Evolutionary conservation across 2,113 vertebrate genomes (phyloP).

Genomic region (Lynx canadensis): DNA sequence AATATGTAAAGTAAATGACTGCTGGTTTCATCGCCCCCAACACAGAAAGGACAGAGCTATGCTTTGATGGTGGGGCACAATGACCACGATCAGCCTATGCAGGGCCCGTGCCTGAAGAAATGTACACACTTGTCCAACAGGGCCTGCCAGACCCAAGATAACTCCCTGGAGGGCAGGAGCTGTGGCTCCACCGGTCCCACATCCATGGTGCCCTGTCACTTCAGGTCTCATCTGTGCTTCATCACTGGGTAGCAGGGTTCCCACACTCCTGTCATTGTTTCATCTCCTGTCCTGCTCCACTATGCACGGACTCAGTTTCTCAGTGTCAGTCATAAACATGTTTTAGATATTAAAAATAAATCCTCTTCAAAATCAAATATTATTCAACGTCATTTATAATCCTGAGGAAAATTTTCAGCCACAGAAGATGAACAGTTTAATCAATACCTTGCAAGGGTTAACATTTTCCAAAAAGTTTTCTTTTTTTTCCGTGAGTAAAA

Average conservation of each 20-base stretch:
- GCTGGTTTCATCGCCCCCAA: not conserved
- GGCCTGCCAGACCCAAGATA: fast-evolving
- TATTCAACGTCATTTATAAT: not conserved
- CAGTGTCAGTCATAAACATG: not conserved
- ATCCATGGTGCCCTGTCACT: too few species aligned
- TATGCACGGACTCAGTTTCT: not conserved
- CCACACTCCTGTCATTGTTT: not conserved
- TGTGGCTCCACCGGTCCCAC: not conserved
- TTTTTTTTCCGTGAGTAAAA: not conserved
- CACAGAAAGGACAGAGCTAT: not conserved
- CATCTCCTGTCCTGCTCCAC: not conserved
- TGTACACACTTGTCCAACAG: not conserved
- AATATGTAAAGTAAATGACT: not conserved
- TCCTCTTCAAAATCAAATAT: not conserved
- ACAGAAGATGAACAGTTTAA: slow-evolving; percentile 4
- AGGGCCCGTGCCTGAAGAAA: not conserved
- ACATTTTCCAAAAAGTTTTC: slow-evolving; percentile 45
- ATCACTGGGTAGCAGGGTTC: not conserved
- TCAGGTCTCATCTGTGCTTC: not conserved
- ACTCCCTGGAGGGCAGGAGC: not conserved
- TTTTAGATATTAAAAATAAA: not conserved
- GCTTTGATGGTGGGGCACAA: not conserved
- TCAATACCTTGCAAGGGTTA: not conserved
- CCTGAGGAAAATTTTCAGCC: slow-evolving; percentile 4
- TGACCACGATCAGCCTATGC: fast-evolving